Percentiles rank a stretch among this genome's conserved stretches.
Conservation (phyloP, 1,140 invertebrate genomes). For the Reticulitermes speratus region DNA sequence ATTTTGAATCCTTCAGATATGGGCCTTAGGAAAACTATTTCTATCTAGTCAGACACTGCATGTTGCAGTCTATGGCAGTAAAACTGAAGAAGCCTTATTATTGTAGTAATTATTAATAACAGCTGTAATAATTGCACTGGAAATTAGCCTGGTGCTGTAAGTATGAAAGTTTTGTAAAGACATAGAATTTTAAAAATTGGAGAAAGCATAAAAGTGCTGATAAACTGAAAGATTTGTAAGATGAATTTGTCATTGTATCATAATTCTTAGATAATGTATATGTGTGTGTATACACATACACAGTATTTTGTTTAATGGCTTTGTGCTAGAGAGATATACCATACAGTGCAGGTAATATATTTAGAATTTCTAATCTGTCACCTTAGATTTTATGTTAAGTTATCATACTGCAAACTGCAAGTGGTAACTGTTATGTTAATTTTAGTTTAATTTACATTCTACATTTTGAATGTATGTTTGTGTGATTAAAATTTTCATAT, state of each 20-base stretch:
- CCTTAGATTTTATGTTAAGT: not conserved
- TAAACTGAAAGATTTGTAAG: not conserved
- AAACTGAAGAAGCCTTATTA: not conserved
- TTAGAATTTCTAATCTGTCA: not conserved
- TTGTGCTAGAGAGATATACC: not conserved
- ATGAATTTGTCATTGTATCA: not conserved
- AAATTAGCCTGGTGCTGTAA: not conserved
- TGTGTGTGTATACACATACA: not conserved
- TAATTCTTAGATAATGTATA: not conserved
- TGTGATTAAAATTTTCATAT: not conserved
- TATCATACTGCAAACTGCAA: not conserved
- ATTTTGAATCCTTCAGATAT: not conserved
- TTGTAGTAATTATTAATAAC: not conserved
- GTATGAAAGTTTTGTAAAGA: not conserved
- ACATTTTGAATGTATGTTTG: slow-evolving; percentile 17
- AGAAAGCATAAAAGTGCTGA: not conserved
- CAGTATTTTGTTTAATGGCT: not conserved
- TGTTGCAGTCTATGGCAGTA: slow-evolving; percentile 10
- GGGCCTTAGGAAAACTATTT: not conserved
- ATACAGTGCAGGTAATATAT: not conserved
- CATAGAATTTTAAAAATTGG: not conserved
- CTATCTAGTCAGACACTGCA: not conserved
- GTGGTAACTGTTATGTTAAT: not conserved
- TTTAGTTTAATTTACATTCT: not conserved
- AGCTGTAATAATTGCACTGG: not conserved